Evolutionary conservation across 92 coral and sea anemone genomes (phyloP), one percentile per base, ranked within the genome.

Genomic region (Zoanthus gigantus): DNA sequence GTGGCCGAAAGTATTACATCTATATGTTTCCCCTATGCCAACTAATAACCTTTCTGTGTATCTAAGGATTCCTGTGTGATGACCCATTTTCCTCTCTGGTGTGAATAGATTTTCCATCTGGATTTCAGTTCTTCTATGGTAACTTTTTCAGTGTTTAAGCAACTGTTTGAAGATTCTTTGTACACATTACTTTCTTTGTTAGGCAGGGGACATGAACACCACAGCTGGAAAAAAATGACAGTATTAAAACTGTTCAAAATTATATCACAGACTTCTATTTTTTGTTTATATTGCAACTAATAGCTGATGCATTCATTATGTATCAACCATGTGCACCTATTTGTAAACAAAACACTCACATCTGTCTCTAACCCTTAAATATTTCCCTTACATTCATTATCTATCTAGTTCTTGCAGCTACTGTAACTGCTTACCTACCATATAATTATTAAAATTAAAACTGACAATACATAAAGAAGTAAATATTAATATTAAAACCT

Each of bases 11-110:
- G 12, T 50, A 7, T 50, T 50, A 7, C 23, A 7, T 50, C 1
- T 0, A 61, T 8, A 7, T 56, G 61, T 5, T 17, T 17, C 17
- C 9, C n/a, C 6, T 6, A 4, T 63, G 9, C 10, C 56, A 73
- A 16, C 42, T 37, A 3, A n/a, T 7, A 65, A 80, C 85, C 85
- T 80, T 48, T 10, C 47, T 63, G 37, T n/a, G 56, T 34, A 7
- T 69, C 46, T 44, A 67, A 10, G 3, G 60, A 80, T 46, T 65
- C 58, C 57, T 80, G 85, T 45, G 85, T 63, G 34, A 91, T 68
- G 17, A 91, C 66, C 96, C 96, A 93, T 44, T 91, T 91, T 7
- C 96, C 96, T 78, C 96, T 82, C 37, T 89, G 91, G 82, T 77
- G 69, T 50, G 58, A 80, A 80, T 18, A 45, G 44, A 80, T 65